phyloP scores from a whole-genome alignment of 2,797 vertebrate genomes.

The Monodelphis domestica region DNA sequence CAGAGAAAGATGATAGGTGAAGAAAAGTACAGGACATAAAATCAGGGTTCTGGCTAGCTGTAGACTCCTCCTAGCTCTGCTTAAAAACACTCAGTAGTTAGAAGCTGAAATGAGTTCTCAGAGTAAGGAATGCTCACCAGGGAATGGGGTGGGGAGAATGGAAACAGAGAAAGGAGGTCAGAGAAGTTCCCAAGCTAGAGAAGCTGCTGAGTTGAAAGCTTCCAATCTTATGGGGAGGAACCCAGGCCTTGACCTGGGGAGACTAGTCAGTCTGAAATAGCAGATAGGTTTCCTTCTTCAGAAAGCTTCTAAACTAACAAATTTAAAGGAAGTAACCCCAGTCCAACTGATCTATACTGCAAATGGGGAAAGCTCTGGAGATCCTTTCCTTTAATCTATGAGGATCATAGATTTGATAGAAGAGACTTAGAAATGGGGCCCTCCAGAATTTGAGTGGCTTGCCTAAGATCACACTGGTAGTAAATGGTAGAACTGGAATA shows the following conservation, averaged over 20 bases:
- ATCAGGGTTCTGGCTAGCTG: conserved; percentile 4
- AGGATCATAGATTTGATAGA: conserved; percentile 20
- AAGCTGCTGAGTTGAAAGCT: not conserved
- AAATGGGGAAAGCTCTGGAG: not conserved
- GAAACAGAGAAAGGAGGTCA: not conserved
- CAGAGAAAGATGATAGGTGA: not conserved
- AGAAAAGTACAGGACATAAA: conserved; percentile 6
- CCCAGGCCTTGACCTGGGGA: not conserved
- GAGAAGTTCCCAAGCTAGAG: not conserved
- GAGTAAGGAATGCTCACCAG: not conserved
- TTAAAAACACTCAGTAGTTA: conserved; percentile 12
- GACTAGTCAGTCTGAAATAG: not conserved
- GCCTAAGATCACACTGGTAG: not conserved
- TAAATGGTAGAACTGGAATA: not conserved
- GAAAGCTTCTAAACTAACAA: not conserved
- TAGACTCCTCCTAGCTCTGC: conserved; percentile 23
- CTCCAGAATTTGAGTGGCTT: not conserved
- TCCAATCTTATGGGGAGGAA: not conserved
- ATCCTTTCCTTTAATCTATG: conserved; percentile 9
- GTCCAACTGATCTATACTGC: not conserved
- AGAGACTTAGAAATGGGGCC: not conserved
- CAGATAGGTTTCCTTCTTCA: not conserved
- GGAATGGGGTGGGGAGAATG: not conserved
- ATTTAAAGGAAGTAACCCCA: not conserved
- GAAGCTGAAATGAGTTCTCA: conserved; percentile 23